A percentile compares a stretch with the other conserved stretches of the same genome.
phyloP scores from a whole-genome alignment of 1,140 invertebrate species.

The Drosophila insularis region DNA sequence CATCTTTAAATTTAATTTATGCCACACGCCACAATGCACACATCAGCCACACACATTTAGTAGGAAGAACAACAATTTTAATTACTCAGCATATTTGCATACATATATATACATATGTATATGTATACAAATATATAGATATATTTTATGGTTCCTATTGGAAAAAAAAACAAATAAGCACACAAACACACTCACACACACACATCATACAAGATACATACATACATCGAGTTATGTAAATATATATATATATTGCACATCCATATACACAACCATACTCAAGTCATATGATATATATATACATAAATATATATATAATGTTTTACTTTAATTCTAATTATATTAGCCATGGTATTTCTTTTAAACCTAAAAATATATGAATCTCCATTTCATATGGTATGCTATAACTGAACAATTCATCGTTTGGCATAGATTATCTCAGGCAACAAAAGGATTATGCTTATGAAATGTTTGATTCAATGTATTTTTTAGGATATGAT shows the following conservation, averaged over 20 bases:
- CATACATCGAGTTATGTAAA: conserved; percentile 4
- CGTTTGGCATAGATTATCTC: conserved; percentile 35
- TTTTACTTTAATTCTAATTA: conserved; percentile 24
- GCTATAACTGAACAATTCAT: conserved; percentile 13
- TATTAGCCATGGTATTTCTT: conserved; percentile 8
- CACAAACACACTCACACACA: not conserved
- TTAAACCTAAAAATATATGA: not conserved
- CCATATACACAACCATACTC: conserved; percentile 22
- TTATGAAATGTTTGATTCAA: conserved; percentile 1
- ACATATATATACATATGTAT: not conserved
- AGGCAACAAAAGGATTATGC: conserved; percentile 19
- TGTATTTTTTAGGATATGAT: conserved; percentile 23
- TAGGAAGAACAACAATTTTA: not conserved
- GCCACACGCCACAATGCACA: conserved; percentile 24
- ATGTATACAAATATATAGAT: not conserved
- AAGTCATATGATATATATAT: conserved; percentile 36
- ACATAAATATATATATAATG: not conserved
- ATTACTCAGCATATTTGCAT: conserved; percentile 3
- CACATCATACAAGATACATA: not conserved
- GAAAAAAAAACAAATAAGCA: not conserved
- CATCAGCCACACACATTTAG: not conserved
- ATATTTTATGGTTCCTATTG: conserved; percentile 22
- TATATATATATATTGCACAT: not conserved
- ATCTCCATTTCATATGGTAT: not conserved
- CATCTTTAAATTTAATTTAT: conserved; percentile 69